Evolutionary conservation across 1,140 invertebrate genomes (phyloP).

Genomic region (Cydia fagiglandana): DNA sequence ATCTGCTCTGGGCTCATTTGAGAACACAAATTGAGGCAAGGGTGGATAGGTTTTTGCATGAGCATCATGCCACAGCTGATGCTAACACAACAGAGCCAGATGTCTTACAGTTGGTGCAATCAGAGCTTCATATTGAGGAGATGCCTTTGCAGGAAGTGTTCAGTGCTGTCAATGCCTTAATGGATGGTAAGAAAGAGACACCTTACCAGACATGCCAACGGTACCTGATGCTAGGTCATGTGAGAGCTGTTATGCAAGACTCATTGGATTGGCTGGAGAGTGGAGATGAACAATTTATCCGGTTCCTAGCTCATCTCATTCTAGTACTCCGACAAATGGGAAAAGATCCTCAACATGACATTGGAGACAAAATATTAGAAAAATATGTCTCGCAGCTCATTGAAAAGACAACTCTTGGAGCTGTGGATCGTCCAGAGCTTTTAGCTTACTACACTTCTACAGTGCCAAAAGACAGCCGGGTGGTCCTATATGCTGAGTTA

Average conservation of each 20-base stretch:
- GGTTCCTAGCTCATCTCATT: constrained; percentile 92
- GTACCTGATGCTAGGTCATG: constrained; percentile 71
- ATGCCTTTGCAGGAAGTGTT: constrained; percentile 87
- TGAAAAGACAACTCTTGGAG: constrained; percentile 81
- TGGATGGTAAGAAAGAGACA: constrained; percentile 72
- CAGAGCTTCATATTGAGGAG: constrained; percentile 79
- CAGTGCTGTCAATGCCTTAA: constrained; percentile 73
- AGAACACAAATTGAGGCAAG: constrained; percentile 90
- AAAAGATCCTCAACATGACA: constrained; percentile 82
- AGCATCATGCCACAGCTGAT: constrained; percentile 74
- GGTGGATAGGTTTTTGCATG: constrained; percentile 88
- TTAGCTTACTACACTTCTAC: constrained; percentile 92
- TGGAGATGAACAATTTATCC: constrained; percentile 81
- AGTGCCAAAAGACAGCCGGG: constrained; percentile 85
- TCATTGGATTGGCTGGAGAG: constrained; percentile 63
- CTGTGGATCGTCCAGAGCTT: constrained; percentile 81
- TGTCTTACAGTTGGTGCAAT: constrained; percentile 90
- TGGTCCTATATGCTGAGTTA: constrained; percentile 88
- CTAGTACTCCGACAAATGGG: constrained; percentile 90
- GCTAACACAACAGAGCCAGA: constrained; percentile 78
- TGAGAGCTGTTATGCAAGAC: constrained; percentile 72
- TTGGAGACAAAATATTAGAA: constrained; percentile 87
- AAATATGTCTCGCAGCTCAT: constrained; percentile 86
- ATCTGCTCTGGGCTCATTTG: constrained; percentile 94
- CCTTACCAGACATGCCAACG: constrained; percentile 74